Base-by-base conservation (phyloP, 2,888 invertebrate genomes). In the Amblyjoppa proteus region DNA sequence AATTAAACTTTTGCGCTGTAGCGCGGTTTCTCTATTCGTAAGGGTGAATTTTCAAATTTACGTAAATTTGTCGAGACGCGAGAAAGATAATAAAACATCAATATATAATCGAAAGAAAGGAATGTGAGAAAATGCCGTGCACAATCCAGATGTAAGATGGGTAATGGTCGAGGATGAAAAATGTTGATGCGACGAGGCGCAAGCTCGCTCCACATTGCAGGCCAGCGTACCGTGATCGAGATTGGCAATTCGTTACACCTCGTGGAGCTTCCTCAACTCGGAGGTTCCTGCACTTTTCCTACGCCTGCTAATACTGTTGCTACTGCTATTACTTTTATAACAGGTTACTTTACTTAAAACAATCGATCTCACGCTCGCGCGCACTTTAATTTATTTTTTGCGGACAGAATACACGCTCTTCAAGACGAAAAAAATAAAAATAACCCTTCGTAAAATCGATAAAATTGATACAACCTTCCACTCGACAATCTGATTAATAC, bases 191-290 rank as follows among this genome's bases (percentile, higher is more conserved):
- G 87, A 87, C 86, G 84, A 61, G 73, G 83, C 53, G 80, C 77
- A 73, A 64, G 82, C 56, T 53, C 51, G 38, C 38, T 25, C 58
- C 64, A 51, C 45, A 38, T 69, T 71, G 73, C n/a, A 76, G 75
- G 61, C 69, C 69, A 75, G 53, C 66, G 84, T 83, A 87, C 81
- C 83, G 73, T 74, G 81, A 87, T 87, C 73, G 90, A 91, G 91
- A 91, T 91, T 90, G 91, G 89, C 91, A 90, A 91, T 91, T 91
- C 90, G 91, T 91, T 89, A 90, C 88, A 87, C 87, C 87, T 85
- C 85, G 83, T 87, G 75, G 86, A 85, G 80, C 84, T 66, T 76
- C 38, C 73, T 68, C 41, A 34, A 51, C 76, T 74, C 70, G 66
- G 20, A 20, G 20, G 20, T 20, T 20, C 20, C 20, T 28, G 80